A percentile compares a stretch with the other conserved stretches of the same genome.
Conservation (phyloP, 2,888 invertebrate genomes). For the Allolobophora icterica region DNA sequence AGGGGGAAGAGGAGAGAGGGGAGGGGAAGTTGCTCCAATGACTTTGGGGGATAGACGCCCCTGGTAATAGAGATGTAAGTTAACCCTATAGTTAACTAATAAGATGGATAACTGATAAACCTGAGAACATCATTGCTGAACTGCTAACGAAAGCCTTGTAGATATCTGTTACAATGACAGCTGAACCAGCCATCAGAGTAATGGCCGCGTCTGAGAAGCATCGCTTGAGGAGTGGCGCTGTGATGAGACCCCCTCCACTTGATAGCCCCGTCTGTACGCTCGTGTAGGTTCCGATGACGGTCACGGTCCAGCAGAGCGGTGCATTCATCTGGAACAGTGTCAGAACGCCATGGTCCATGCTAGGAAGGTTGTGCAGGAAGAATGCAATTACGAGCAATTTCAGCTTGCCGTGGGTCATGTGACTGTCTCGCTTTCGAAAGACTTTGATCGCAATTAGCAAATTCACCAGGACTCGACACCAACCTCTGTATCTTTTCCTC, state of each 20-base stretch:
- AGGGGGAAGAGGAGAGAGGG: too few relatives aligned
- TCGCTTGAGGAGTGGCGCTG: slow-evolving; percentile 13
- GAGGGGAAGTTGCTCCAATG: too few relatives aligned
- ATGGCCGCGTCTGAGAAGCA: slow-evolving; percentile 29
- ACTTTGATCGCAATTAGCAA: too few relatives aligned
- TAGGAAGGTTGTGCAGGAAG: too few relatives aligned
- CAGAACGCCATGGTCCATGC: slow-evolving; percentile 31
- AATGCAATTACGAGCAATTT: too few relatives aligned
- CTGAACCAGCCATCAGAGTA: slow-evolving; percentile 22
- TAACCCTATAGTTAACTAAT: too few relatives aligned
- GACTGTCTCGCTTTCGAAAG: too few relatives aligned
- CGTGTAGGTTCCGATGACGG: slow-evolving; percentile 35
- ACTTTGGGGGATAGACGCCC: too few relatives aligned
- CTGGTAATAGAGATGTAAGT: too few relatives aligned
- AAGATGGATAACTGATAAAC: background rate
- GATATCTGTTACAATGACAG: background rate
- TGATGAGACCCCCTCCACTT: slow-evolving; percentile 25
- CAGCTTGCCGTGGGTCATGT: too few relatives aligned
- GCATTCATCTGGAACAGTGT: slow-evolving; percentile 34
- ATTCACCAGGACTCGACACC: too few relatives aligned
- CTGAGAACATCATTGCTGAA: slow-evolving; percentile 37
- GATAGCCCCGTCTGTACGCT: slow-evolving; percentile 22
- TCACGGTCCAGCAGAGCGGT: slow-evolving; percentile 35
- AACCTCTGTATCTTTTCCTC: too few relatives aligned
- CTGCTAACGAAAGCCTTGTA: slow-evolving; percentile 34